Percentiles rank a stretch among this genome's conserved stretches.
phyloP scores from a whole-genome alignment of 1,140 invertebrate genomes.

The Drosophila nigrodunni region DNA sequence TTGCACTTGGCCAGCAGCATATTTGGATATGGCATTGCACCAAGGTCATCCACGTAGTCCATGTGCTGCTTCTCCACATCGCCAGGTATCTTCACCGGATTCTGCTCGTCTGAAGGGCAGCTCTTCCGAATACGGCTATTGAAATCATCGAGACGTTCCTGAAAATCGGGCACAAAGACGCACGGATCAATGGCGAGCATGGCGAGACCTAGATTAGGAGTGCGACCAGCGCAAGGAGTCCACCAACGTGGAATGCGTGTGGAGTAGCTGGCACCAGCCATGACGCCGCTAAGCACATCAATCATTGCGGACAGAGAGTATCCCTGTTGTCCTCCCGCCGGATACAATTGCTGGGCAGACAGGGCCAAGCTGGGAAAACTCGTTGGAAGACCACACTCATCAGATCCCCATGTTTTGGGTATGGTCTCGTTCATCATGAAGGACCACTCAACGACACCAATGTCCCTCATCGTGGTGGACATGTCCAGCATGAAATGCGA shows the following conservation, averaged over 20 bases:
- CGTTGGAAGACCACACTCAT: conserved; percentile 88
- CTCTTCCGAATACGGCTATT: conserved; percentile 23
- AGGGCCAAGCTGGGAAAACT: conserved; percentile 87
- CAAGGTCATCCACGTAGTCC: conserved; percentile 44
- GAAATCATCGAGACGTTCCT: conserved; percentile 51
- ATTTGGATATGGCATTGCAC: conserved; percentile 43
- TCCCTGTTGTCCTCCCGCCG: conserved; percentile 96
- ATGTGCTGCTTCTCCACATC: conserved; percentile 47
- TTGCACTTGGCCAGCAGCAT: conserved; percentile 41
- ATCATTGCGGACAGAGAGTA: conserved; percentile 94
- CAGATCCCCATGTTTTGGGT: conserved; percentile 93
- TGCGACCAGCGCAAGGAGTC: not conserved
- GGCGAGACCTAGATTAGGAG: conserved; percentile 46
- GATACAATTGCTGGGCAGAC: conserved; percentile 88
- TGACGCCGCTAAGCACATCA: conserved; percentile 87
- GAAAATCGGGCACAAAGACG: conserved; percentile 48
- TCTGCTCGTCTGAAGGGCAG: not conserved
- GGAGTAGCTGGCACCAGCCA: conserved; percentile 53
- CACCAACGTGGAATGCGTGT: conserved; percentile 34
- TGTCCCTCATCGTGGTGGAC: conserved; percentile 91
- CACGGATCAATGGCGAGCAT: conserved; percentile 54
- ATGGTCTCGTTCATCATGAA: conserved; percentile 88
- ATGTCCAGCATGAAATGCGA: conserved; percentile 95
- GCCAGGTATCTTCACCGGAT: conserved; percentile 34
- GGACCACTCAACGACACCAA: conserved; percentile 91